These are phyloP conservation scores for Menidia beryllina DNA, from an alignment of 2,113 vertebrate species.

Conservation along the genomic window DNA sequence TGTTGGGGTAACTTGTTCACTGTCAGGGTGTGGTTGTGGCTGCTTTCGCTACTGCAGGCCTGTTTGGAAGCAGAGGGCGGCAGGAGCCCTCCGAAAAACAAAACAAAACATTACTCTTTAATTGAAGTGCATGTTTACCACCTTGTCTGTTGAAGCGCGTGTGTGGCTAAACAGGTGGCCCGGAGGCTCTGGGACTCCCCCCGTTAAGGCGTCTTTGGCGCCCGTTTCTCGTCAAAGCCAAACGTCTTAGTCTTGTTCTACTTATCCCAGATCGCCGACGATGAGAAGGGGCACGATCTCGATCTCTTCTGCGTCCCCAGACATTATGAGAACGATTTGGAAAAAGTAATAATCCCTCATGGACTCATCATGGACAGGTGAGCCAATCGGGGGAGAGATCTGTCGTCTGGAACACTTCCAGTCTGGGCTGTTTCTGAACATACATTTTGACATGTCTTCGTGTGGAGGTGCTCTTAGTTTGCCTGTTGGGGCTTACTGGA, in stretches of 20 bases:
- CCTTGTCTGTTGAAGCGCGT: not conserved
- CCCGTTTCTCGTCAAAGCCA: constrained; percentile 23
- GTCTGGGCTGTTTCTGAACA: not conserved
- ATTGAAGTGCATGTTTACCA: not conserved
- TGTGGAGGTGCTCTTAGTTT: not conserved
- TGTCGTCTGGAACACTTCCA: not conserved
- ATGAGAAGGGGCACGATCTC: constrained; percentile 81
- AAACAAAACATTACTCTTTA: not conserved
- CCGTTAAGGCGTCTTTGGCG: not conserved
- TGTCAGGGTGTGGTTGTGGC: constrained; percentile 54
- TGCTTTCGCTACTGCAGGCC: constrained; percentile 13
- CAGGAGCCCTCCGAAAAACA: not conserved
- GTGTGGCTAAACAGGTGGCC: constrained; percentile 62
- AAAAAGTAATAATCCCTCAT: constrained; percentile 86
- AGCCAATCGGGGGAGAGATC: not conserved
- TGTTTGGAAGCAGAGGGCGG: constrained; percentile 3
- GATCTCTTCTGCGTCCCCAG: constrained; percentile 85
- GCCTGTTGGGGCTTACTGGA: not conserved
- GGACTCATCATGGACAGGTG: constrained; percentile 89
- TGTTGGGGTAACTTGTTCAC: constrained; percentile 34
- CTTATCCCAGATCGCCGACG: constrained; percentile 79
- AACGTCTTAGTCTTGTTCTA: constrained; percentile 7
- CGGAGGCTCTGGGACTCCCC: not conserved
- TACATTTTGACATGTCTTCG: not conserved
- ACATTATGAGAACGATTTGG: constrained; percentile 84